phyloP scores from a whole-genome alignment of 2,888 invertebrate species.

The Drosophila longiperda region DNA sequence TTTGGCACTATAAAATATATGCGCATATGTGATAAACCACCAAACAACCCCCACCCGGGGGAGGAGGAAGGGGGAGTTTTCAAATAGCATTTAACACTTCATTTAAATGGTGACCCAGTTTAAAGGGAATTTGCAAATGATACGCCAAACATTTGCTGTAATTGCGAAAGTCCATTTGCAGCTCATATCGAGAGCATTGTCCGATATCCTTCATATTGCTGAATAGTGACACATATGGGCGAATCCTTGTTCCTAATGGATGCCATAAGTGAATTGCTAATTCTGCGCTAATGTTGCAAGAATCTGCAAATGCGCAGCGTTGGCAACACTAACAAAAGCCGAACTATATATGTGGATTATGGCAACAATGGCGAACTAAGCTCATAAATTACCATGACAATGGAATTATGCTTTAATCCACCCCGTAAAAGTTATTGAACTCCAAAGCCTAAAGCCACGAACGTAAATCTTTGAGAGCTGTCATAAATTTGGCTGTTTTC shows the following conservation, averaged over 20 bases:
- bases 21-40: conserved; percentile 64
- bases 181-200: conserved; percentile 5
- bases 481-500: conserved; percentile 69
- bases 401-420: conserved; percentile 72
- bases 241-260: conserved; percentile 65
- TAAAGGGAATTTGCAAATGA: conserved; percentile 44
- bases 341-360: conserved; percentile 17
- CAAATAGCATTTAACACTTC: conserved; percentile 63
- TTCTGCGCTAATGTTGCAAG: conserved; percentile 69
- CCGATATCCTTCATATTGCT: conserved; percentile 12
- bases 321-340: conserved; percentile 18
- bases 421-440: conserved; percentile 73
- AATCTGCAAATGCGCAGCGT: conserved; percentile 25
- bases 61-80: conserved; percentile 6
- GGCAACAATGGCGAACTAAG: conserved; percentile 71
- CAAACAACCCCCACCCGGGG: conserved; percentile 9
- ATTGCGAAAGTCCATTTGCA: conserved; percentile 66
- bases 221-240: conserved; percentile 57
- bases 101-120: conserved; percentile 68
- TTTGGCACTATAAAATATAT: conserved; percentile 55
- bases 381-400: conserved; percentile 80
- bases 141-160: conserved; percentile 47
- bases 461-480: conserved; percentile 74
- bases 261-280: conserved; percentile 70
- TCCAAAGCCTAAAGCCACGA: conserved; percentile 30